A percentile compares a stretch with the other conserved stretches of the same genome.
Evolutionary conservation across 2,113 vertebrate genomes (phyloP).

Genomic region (Casuarius casuarius): DNA sequence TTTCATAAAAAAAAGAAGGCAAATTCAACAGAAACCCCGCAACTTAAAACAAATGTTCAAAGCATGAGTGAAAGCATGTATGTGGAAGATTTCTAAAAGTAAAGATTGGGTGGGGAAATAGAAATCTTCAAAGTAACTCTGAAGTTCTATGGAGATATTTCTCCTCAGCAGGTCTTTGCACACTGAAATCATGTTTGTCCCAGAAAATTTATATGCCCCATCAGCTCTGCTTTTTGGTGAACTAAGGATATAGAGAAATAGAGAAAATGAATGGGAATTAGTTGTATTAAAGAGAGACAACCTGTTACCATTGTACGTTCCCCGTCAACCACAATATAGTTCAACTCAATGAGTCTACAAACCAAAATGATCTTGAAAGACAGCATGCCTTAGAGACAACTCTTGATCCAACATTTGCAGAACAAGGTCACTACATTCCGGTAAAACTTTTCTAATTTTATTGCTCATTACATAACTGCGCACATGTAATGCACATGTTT

Average conservation of each 20-base stretch:
- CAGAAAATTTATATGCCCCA: not conserved
- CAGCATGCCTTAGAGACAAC: not conserved
- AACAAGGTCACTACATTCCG: not conserved
- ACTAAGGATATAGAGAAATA: not conserved
- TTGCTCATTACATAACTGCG: not conserved
- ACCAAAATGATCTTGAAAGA: not conserved
- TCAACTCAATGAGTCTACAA: not conserved
- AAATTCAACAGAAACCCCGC: not conserved
- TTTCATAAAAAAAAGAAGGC: not conserved
- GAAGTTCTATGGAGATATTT: not conserved
- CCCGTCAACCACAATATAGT: not conserved
- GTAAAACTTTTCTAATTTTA: not conserved
- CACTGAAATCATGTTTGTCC: accelerated
- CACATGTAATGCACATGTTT: not conserved
- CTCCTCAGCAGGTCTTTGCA: not conserved
- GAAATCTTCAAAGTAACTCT: not conserved
- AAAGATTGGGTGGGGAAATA: not conserved
- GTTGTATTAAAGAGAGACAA: not conserved
- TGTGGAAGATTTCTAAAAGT: not conserved
- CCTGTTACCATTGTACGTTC: not conserved
- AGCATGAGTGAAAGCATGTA: not conserved
- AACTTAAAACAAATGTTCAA: not conserved
- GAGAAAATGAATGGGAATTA: not conserved
- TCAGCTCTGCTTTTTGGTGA: not conserved
- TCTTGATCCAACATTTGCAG: not conserved